These are phyloP conservation scores for Andrena chrysosceles DNA, from an alignment of 2,888 invertebrate genomes.

Conservation along the genomic window DNA sequence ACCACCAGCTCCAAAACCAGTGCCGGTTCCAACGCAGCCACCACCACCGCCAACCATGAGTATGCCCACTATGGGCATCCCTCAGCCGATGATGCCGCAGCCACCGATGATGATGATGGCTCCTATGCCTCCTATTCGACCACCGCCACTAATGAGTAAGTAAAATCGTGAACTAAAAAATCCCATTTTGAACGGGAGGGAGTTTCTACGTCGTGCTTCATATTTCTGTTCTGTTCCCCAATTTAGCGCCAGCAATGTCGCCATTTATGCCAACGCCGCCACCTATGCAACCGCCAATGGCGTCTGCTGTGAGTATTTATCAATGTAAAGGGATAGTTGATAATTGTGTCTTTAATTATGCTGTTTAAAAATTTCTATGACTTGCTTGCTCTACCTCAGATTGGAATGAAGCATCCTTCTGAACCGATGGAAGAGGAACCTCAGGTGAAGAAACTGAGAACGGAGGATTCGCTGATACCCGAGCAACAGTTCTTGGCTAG, in stretches of 20 bases:
- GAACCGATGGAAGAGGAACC: slow-evolving; percentile 92
- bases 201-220: neutral
- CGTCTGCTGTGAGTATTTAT: slow-evolving; percentile 77
- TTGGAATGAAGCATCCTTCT: slow-evolving; percentile 85
- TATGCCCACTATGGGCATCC: slow-evolving; percentile 84
- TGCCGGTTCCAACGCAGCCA: slow-evolving; percentile 83
- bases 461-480: slow-evolving; percentile 96
- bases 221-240: slow-evolving; percentile 2
- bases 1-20: slow-evolving; percentile 83
- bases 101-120: slow-evolving; percentile 89
- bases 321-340: slow-evolving; percentile 13
- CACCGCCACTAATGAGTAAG: slow-evolving; percentile 87
- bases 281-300: slow-evolving; percentile 83
- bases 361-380: neutral
- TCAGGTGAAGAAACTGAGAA: slow-evolving; percentile 93
- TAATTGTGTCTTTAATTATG: neutral
- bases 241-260: slow-evolving; percentile 82
- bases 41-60: slow-evolving; percentile 81
- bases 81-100: slow-evolving; percentile 86
- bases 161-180: slow-evolving; percentile 26
- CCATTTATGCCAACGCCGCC: slow-evolving; percentile 84
- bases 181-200: neutral
- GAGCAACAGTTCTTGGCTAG: slow-evolving; percentile 92
- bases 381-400: slow-evolving; percentile 68
- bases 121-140: slow-evolving; percentile 87